Conservation (phyloP, 2,888 invertebrate species). For the Portevinia maculata region DNA sequence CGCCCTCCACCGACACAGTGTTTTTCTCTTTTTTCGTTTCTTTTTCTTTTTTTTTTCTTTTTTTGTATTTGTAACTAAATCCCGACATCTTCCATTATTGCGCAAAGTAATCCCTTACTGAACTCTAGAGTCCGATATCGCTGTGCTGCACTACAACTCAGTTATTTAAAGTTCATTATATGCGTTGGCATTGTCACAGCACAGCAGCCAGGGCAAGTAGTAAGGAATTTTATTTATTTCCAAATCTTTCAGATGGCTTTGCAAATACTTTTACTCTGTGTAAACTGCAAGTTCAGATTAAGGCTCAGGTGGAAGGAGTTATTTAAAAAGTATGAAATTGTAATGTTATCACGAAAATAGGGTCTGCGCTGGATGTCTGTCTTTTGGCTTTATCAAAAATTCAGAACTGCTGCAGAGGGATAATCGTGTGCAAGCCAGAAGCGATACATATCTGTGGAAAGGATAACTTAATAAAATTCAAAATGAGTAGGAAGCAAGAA, state of each 20-base stretch:
- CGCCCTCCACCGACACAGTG: slow-evolving; percentile 12
- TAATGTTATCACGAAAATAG: slow-evolving; percentile 56
- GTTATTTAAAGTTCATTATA: slow-evolving; percentile 66
- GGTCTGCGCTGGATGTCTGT: slow-evolving; percentile 32
- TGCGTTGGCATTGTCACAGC: slow-evolving; percentile 22
- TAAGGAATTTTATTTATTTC: slow-evolving; percentile 2
- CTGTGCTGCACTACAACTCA: slow-evolving; percentile 51
- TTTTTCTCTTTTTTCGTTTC: background rate
- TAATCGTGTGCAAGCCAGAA: slow-evolving; percentile 55
- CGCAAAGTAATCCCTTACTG: slow-evolving; percentile 60
- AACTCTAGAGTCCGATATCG: slow-evolving; percentile 60
- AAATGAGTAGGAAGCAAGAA: slow-evolving; percentile 25
- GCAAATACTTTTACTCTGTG: slow-evolving; percentile 38
- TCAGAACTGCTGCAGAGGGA: slow-evolving; percentile 65
- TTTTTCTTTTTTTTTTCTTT: slow-evolving; percentile 26
- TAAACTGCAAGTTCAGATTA: slow-evolving; percentile 48
- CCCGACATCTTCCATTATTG: slow-evolving; percentile 61
- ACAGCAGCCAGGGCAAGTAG: background rate
- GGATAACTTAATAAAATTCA: slow-evolving; percentile 20
- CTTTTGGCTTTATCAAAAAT: slow-evolving; percentile 66
- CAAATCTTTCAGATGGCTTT: slow-evolving; percentile 37
- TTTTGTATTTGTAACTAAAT: slow-evolving; percentile 48
- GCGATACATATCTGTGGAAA: slow-evolving; percentile 47
- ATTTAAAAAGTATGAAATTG: slow-evolving; percentile 45
- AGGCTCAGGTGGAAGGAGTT: slow-evolving; percentile 56